phyloP scores from a whole-genome alignment of 2,888 invertebrate genomes.

The Andrena praecox region DNA sequence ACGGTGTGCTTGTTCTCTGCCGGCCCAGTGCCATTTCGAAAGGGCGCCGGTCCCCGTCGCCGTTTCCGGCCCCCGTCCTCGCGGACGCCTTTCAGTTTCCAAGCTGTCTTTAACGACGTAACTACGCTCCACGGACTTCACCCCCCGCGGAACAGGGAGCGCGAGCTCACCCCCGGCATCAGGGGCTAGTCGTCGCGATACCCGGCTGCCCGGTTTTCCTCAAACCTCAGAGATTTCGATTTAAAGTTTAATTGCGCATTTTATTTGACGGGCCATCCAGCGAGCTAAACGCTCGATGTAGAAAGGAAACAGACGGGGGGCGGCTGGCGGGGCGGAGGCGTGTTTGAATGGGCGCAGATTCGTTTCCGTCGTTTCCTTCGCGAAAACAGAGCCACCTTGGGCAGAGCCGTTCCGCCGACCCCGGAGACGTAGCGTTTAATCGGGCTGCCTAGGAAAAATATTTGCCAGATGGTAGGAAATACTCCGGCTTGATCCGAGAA shows the following conservation, averaged over 20 bases:
- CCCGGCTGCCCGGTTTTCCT: constrained; percentile 25
- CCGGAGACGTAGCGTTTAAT: constrained; percentile 44
- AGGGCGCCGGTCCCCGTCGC: constrained; percentile 26
- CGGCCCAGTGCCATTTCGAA: constrained; percentile 34
- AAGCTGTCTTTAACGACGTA: constrained; percentile 57
- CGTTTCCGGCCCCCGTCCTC: constrained; percentile 42
- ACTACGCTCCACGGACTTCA: constrained; percentile 42
- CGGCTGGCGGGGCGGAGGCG: neutral
- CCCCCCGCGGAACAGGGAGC: constrained; percentile 34
- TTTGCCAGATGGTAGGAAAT: constrained; percentile 37
- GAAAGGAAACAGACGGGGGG: neutral
- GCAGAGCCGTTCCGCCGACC: neutral
- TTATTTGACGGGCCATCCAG: constrained; percentile 60
- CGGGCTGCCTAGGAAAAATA: constrained; percentile 49
- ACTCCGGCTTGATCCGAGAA: constrained; percentile 10
- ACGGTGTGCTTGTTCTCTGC: constrained; percentile 2
- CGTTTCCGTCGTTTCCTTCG: constrained; percentile 20
- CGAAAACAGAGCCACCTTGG: constrained; percentile 22
- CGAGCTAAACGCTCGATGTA: constrained; percentile 10
- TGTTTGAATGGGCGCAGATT: constrained; percentile 35
- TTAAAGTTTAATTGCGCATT: constrained; percentile 72
- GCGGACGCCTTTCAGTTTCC: constrained; percentile 49
- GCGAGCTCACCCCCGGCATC: constrained; percentile 11
- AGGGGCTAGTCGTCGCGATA: neutral
- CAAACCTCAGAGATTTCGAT: constrained; percentile 58